Conservation (phyloP, 2,113 vertebrate species). For the Numida meleagris region DNA sequence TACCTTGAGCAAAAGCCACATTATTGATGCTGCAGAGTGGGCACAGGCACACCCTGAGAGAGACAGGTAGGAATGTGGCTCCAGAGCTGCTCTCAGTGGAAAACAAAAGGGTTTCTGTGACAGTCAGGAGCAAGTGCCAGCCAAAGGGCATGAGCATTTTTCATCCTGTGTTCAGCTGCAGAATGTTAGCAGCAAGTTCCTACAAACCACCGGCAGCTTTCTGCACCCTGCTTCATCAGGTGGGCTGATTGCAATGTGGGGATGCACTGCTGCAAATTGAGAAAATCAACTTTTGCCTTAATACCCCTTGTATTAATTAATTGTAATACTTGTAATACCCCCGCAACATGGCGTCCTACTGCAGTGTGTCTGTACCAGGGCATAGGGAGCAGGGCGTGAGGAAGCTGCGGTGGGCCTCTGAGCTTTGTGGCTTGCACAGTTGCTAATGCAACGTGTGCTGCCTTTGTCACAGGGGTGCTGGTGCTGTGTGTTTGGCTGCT, state of each 20-base stretch:
- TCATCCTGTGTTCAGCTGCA: not conserved
- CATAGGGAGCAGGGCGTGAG: not conserved
- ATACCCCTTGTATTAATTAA: too few relatives aligned
- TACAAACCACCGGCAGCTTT: rapidly evolving
- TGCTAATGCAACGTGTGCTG: not conserved
- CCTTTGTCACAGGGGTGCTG: not conserved
- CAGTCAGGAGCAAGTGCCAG: not conserved
- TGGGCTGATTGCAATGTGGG: rapidly evolving
- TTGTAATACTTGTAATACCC: too few relatives aligned
- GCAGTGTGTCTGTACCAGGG: rapidly evolving
- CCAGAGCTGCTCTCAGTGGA: not conserved
- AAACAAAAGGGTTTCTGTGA: conserved; percentile 36
- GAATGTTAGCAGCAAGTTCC: not conserved
- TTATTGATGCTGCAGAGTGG: not conserved
- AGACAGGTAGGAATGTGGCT: conserved; percentile 19
- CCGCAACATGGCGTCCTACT: not conserved
- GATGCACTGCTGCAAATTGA: rapidly evolving
- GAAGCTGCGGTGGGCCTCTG: not conserved
- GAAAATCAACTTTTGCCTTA: not conserved
- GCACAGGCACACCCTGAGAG: not conserved
- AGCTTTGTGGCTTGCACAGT: not conserved
- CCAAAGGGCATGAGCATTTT: not conserved
- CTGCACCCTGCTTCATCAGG: not conserved
- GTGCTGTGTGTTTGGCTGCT: not conserved
- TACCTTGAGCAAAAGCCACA: not conserved